phyloP scores from a whole-genome alignment of 1,140 invertebrate genomes.

The Antheraea mylitta region DNA sequence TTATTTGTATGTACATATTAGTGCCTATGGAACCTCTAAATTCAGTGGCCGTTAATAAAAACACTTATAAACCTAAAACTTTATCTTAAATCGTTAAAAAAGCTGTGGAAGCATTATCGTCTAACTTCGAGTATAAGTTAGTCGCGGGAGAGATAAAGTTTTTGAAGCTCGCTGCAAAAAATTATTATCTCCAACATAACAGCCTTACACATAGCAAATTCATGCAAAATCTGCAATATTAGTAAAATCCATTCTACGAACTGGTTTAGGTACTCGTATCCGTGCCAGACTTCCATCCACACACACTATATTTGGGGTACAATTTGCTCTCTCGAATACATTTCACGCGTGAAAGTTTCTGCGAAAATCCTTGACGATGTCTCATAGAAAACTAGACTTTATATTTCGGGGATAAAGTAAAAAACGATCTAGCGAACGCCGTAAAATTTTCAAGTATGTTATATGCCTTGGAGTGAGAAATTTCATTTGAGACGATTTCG shows the following conservation, averaged over 20 bases:
- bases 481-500: slow-evolving; percentile 70
- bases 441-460: slow-evolving; percentile 41
- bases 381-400: slow-evolving; percentile 21
- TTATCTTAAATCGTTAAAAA: no score
- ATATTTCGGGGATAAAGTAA: slow-evolving; percentile 19
- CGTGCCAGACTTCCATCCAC: slow-evolving; percentile 16
- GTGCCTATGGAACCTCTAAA: no score
- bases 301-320: slow-evolving; percentile 57
- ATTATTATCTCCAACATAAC: background rate
- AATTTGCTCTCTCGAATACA: slow-evolving; percentile 67
- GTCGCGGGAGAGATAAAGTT: no score
- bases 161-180: no score
- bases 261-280: slow-evolving; percentile 19
- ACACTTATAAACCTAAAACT: no score
- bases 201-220: background rate
- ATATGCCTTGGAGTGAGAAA: slow-evolving; percentile 57
- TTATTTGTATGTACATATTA: no score
- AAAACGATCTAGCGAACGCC: slow-evolving; percentile 14
- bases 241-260: slow-evolving; percentile 9
- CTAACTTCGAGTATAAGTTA: no score
- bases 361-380: slow-evolving; percentile 17
- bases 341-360: slow-evolving; percentile 56
- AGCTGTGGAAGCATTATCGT: no score
- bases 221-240: slow-evolving; percentile 12
- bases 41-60: no score